Base-by-base conservation (phyloP, 2,888 invertebrate species). In the Junonia oenone region DNA sequence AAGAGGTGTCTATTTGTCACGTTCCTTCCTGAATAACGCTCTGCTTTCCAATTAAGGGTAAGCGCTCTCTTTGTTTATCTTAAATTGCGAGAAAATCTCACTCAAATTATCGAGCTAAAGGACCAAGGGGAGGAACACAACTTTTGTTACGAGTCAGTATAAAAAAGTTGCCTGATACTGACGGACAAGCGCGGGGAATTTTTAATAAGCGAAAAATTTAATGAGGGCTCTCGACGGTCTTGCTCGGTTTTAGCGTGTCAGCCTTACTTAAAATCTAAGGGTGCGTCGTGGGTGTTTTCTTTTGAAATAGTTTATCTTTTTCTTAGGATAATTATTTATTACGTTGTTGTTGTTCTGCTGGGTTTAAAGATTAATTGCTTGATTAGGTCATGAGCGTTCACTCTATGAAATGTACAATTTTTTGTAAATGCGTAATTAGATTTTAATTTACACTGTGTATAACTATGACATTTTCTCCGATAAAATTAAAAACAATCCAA, bases 1-100 rank as follows among this genome's bases (percentile, higher is more conserved):
- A 89, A 90, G 89, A 90, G 89, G 88, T 89, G 89, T 90, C 89
- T 89, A 89, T 90, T 90, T 90, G 89, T 90, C 89, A 90, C 89
- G 89, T 89, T 88, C 78, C 83, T 83, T 88, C 85, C 85, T 83
- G 88, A 88, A 83, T 83, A 83, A 85, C 84, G 85, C 73, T 87
- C 88, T 86, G 90, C 90, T 89, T 88, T 88, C 89, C 90, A 90
- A 90, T 90, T 90, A 90, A 90, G 90, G 86, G 84, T 89, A 88
- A 89, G 87, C 87, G 86, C 81, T 84, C 89, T 84, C 89, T 89
- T 90, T 90, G 90, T 90, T 90, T 90, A 90, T 90, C 89, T 90
- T 89, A 89, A 89, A 89, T 88, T 89, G 90, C 88, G 89, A 90
- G 90, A 84, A 87, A 90, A 89, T 90, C 89, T 90, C 89, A 89